Evolutionary conservation across 2,113 vertebrate species (phyloP).

Genomic region (Setophaga kirtlandii): DNA sequence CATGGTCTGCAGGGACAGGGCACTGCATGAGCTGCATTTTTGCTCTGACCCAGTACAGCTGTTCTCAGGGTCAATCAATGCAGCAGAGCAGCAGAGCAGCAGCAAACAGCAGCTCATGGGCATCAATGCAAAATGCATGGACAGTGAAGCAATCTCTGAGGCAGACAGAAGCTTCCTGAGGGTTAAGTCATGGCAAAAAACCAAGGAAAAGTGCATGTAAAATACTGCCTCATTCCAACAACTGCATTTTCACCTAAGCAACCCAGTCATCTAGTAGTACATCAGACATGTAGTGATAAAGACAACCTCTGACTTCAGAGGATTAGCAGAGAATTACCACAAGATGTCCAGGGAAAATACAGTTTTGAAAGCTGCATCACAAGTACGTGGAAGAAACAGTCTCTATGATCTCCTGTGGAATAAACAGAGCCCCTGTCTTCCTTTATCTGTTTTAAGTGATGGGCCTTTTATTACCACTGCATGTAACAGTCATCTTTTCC

Average conservation of each 20-base stretch:
- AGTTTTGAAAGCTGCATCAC: neutral
- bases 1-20: neutral
- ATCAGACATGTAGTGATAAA: neutral
- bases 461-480: neutral
- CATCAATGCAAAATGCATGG: neutral
- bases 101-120: neutral
- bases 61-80: rapidly evolving
- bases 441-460: neutral
- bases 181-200: neutral
- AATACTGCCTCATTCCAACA: neutral
- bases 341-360: neutral
- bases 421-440: neutral
- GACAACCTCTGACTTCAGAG: neutral
- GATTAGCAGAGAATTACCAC: neutral
- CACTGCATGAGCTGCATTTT: neutral
- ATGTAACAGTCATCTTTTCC: neutral
- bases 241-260: neutral
- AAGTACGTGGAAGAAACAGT: neutral
- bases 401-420: neutral
- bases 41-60: neutral
- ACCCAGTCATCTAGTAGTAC: neutral
- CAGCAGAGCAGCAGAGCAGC: neutral
- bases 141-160: neutral
- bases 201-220: neutral
- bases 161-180: neutral